Base-by-base conservation (phyloP, 2,888 invertebrate genomes). In the Acleris emargana region DNA sequence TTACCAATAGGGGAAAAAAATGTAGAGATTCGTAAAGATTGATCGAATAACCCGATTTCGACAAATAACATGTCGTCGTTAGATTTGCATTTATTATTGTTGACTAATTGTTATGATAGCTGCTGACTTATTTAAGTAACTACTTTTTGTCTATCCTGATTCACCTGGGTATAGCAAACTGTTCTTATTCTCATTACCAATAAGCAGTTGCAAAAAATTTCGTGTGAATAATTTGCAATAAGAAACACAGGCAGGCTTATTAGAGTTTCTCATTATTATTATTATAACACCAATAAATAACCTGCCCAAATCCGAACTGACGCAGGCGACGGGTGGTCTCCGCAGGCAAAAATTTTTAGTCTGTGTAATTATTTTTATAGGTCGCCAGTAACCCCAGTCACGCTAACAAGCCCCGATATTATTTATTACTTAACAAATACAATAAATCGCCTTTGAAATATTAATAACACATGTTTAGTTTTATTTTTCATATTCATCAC, bases 391-490 rank as follows among this genome's bases (percentile, higher is more conserved):
- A 75, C 69, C 70, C 55, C 28, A 28, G 69, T 71, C 71, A 76
- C 75, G 74, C 73, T 78, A 80, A 79, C 77, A 80, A 79, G 76
- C 69, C 70, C 71, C 71, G 71, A 77, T 79, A 79, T 79, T 70
- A 67, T 77, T 84, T 83, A 82, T 81, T 76, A 79, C 76, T 72
- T 76, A 79, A 80, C 82, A 83, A 82, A 84, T 67, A 79, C 76
- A 72, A 86, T 87, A 85, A 86, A 87, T 87, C 80, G 70, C 72
- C 63, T 76, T 76, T 79, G 82, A 80, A 82, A 77, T 74, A 72
- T 80, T 82, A 82, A 84, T 84, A 80, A 80, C 73, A 81, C 59
- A 74, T 61, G 68, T 74, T 77, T 75, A 72, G 69, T 75, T 76
- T 73, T 58, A 62, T 61, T 59, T 64, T 69, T 63, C 51, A 57